Percentiles rank a stretch among this genome's conserved stretches.
Evolutionary conservation across 1,140 invertebrate species (phyloP).

Genomic region (Reticulitermes speratus): DNA sequence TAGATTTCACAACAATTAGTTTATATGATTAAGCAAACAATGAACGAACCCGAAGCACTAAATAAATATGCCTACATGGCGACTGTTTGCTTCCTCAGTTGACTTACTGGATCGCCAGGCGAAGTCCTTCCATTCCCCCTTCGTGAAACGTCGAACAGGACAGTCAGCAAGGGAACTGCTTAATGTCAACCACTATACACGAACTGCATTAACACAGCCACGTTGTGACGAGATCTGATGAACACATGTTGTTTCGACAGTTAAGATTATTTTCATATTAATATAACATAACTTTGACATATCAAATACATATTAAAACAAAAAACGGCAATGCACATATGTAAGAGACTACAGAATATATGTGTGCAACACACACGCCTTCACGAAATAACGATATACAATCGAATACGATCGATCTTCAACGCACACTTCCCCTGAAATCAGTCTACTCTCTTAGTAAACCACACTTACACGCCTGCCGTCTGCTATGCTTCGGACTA

Average conservation of each 20-base stretch:
- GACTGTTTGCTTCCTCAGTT: too few species aligned
- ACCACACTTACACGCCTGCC: too few species aligned
- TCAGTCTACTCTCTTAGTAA: background rate
- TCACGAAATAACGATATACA: background rate
- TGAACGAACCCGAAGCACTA: too few species aligned
- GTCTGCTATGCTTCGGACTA: too few species aligned
- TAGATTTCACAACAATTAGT: too few species aligned
- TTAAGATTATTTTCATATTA: background rate
- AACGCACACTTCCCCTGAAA: background rate
- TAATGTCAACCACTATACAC: background rate
- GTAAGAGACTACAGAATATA: background rate
- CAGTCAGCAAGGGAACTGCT: background rate
- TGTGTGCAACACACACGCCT: background rate
- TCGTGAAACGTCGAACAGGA: background rate
- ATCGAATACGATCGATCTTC: too few species aligned
- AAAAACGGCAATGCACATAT: background rate
- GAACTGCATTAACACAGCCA: background rate
- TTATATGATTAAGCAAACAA: too few species aligned
- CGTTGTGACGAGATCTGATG: background rate
- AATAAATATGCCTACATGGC: too few species aligned
- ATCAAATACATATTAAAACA: background rate
- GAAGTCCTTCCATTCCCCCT: slow-evolving; percentile 45
- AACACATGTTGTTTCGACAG: background rate
- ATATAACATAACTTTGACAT: background rate
- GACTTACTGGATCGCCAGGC: slow-evolving; percentile 49